A percentile compares a stretch with the other conserved stretches of the same genome.
Evolutionary conservation across 2,797 vertebrate species (phyloP).

Genomic region (Streptopelia turtur): DNA sequence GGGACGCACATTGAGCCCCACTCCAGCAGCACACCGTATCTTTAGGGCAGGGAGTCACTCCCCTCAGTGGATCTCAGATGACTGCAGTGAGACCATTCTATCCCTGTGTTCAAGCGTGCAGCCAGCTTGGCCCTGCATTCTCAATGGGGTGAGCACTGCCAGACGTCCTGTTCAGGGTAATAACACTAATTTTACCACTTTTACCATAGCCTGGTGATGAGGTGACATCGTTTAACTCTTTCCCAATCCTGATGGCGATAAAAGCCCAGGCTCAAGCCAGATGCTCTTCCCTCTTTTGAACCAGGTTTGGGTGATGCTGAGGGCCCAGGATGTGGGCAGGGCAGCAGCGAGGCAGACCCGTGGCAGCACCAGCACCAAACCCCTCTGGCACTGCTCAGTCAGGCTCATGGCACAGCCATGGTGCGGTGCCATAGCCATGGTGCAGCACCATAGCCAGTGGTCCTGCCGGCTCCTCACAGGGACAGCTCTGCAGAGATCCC

Average conservation of each 20-base stretch:
- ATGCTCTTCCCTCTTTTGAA: background rate
- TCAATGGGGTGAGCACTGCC: background rate
- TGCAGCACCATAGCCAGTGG: background rate
- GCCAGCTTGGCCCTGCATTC: background rate
- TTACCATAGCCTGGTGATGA: background rate
- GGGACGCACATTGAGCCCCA: accelerated
- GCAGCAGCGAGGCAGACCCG: background rate
- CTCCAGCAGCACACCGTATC: background rate
- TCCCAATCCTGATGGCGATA: background rate
- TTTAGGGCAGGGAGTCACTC: background rate
- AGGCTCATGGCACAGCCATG: accelerated
- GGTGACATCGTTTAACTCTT: background rate
- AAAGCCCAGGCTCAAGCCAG: background rate
- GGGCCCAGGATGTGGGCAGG: background rate
- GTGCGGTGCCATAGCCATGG: accelerated
- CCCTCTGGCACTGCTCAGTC: background rate
- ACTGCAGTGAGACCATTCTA: background rate
- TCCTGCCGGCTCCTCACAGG: background rate
- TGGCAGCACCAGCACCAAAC: accelerated
- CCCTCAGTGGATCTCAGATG: background rate
- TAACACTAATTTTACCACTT: background rate
- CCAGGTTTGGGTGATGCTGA: background rate
- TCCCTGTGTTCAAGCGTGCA: background rate
- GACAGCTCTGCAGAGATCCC: background rate
- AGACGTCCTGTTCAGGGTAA: background rate